Percentiles rank a stretch among this genome's conserved stretches.
These are phyloP conservation scores for Tuberolachnus salignus DNA, from an alignment of 2,888 invertebrate genomes.

Conservation along the genomic window DNA sequence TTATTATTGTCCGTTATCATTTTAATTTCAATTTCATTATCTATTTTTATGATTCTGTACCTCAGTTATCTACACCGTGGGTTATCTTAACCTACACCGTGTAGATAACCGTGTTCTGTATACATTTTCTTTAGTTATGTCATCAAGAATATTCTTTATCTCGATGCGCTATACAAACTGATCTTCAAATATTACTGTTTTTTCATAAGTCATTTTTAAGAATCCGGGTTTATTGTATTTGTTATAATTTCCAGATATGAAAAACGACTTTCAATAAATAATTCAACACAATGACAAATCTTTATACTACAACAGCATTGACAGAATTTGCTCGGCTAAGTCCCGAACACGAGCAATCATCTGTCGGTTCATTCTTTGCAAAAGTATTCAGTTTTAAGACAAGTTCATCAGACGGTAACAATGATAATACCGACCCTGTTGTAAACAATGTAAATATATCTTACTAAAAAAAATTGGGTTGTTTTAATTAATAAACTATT, in stretches of 20 bases:
- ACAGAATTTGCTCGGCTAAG: conserved; percentile 82
- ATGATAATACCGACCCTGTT: not conserved
- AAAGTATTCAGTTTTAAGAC: conserved; percentile 70
- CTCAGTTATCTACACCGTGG: too few species aligned
- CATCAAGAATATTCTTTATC: too few species aligned
- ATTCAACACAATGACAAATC: conserved; percentile 61
- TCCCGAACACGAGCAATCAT: conserved; percentile 74
- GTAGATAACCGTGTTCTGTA: too few species aligned
- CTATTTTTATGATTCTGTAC: too few species aligned
- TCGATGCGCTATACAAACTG: too few species aligned
- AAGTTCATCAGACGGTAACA: conserved; percentile 19
- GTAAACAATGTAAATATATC: conserved; percentile 20
- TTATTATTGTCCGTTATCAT: too few species aligned
- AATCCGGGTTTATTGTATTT: too few species aligned
- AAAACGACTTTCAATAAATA: not conserved
- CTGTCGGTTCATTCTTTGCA: conserved; percentile 75
- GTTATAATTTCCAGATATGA: not conserved
- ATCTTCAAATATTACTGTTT: not conserved
- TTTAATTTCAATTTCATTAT: not conserved
- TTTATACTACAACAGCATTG: conserved; percentile 71
- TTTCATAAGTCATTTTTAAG: not conserved
- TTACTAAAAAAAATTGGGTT: too few species aligned
- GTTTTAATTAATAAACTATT: too few species aligned
- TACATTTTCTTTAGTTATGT: too few species aligned
- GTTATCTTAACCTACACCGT: too few species aligned